phyloP scores from a whole-genome alignment of 2,888 invertebrate species.

The Brenthis ino region DNA sequence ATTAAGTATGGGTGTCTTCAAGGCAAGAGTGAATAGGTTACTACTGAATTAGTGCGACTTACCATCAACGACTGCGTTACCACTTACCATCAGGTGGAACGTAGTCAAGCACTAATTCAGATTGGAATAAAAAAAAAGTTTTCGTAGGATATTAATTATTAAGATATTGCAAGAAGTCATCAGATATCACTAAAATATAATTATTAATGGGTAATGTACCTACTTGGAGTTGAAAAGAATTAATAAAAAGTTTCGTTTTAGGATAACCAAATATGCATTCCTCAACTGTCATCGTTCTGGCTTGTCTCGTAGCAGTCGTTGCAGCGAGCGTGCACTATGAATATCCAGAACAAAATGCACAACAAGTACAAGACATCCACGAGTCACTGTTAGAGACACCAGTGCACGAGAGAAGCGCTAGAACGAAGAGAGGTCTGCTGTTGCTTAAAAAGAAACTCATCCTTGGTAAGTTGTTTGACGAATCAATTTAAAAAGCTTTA shows the following conservation, averaged over 20 bases:
- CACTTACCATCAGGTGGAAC: too few relatives aligned
- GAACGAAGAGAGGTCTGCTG: constrained; percentile 70
- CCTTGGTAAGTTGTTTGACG: constrained; percentile 56
- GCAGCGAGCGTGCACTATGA: constrained; percentile 55
- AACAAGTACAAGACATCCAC: constrained; percentile 48
- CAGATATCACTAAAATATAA: too few relatives aligned
- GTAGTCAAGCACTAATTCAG: too few relatives aligned
- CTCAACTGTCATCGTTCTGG: constrained; percentile 65
- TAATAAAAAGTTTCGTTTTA: constrained; percentile 21
- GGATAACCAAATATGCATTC: constrained; percentile 63
- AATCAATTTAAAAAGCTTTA: not conserved
- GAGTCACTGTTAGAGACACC: constrained; percentile 57
- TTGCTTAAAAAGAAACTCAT: constrained; percentile 73
- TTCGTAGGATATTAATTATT: too few relatives aligned
- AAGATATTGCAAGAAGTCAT: too few relatives aligned
- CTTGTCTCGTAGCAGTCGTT: constrained; percentile 65
- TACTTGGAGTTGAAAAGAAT: not conserved
- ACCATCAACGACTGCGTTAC: too few relatives aligned
- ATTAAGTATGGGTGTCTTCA: too few relatives aligned
- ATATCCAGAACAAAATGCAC: constrained; percentile 50
- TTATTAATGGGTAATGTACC: not conserved
- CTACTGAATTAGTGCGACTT: too few relatives aligned
- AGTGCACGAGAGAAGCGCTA: constrained; percentile 61
- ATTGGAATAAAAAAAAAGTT: too few relatives aligned
- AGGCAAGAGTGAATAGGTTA: too few relatives aligned